A percentile compares a stretch with the other conserved stretches of the same genome.
Evolutionary conservation across 2,113 vertebrate genomes (phyloP).

Genomic region (Hippocampus abdominalis): DNA sequence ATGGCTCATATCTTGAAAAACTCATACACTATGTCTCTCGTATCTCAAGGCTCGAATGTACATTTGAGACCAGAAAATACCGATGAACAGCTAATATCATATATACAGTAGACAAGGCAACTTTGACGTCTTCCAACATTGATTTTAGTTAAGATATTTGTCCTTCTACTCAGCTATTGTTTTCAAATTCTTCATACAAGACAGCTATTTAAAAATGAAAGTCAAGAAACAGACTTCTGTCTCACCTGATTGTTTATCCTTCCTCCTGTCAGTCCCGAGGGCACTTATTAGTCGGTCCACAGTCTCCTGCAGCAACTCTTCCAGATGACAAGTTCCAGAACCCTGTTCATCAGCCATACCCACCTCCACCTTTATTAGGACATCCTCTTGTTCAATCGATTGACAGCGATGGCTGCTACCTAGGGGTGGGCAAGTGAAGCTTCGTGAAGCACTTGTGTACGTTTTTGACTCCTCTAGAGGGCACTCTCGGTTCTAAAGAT

Average conservation of each 20-base stretch:
- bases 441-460: no score
- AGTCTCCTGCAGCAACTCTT: constrained; percentile 61
- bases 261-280: constrained; percentile 59
- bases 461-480: no score
- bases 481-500: no score
- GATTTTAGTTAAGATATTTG: not conserved
- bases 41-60: no score
- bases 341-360: constrained; percentile 16
- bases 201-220: not conserved
- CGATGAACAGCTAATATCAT: not conserved
- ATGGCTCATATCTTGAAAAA: no score
- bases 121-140: not conserved
- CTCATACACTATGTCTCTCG: no score
- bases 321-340: constrained; percentile 34
- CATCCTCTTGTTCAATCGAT: constrained; percentile 10
- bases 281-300: constrained; percentile 66
- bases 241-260: constrained; percentile 51
- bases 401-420: not conserved
- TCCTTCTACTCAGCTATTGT: not conserved
- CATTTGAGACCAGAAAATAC: no score
- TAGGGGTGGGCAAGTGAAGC: no score
- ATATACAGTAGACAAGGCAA: no score
- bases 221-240: not conserved
- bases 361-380: not conserved
- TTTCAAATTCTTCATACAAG: not conserved